Conservation (phyloP, 2,888 invertebrate genomes). For the Chrysolina americana region DNA sequence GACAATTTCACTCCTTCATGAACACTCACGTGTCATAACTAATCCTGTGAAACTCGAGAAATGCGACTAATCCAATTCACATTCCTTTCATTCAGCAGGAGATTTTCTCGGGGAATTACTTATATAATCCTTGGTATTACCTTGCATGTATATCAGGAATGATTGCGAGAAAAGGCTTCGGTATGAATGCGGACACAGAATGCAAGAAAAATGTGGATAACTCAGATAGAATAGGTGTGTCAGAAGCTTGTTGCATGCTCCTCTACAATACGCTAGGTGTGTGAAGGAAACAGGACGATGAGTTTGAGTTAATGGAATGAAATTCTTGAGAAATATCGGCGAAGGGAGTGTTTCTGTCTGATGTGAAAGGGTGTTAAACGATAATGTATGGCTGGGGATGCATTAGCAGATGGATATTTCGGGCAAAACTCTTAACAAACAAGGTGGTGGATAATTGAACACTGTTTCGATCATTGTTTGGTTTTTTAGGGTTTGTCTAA, state of each 20-base stretch:
- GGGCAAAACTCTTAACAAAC: not conserved
- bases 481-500: not conserved
- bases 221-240: constrained; percentile 4
- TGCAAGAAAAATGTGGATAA: constrained; percentile 6
- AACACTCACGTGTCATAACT: not conserved
- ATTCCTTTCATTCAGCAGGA: constrained; percentile 9
- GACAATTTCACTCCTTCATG: not conserved
- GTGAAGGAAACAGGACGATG: constrained; percentile 17
- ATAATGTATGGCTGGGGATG: constrained; percentile 15
- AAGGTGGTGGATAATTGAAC: not conserved
- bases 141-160: not conserved
- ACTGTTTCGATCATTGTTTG: not conserved
- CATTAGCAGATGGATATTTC: constrained; percentile 11
- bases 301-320: constrained; percentile 21
- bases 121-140: constrained; percentile 2
- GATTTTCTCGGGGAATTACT: constrained; percentile 5
- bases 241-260: constrained; percentile 1
- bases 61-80: constrained; percentile 11
- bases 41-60: not conserved
- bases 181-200: not conserved
- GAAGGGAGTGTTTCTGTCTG: constrained; percentile 11
- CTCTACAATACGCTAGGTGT: not conserved
- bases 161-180: not conserved
- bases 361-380: constrained; percentile 10
- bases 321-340: constrained; percentile 18